A percentile compares a stretch with the other conserved stretches of the same genome.
phyloP scores from a whole-genome alignment of 1,140 invertebrate genomes.

The Leptinotarsa defecta region DNA sequence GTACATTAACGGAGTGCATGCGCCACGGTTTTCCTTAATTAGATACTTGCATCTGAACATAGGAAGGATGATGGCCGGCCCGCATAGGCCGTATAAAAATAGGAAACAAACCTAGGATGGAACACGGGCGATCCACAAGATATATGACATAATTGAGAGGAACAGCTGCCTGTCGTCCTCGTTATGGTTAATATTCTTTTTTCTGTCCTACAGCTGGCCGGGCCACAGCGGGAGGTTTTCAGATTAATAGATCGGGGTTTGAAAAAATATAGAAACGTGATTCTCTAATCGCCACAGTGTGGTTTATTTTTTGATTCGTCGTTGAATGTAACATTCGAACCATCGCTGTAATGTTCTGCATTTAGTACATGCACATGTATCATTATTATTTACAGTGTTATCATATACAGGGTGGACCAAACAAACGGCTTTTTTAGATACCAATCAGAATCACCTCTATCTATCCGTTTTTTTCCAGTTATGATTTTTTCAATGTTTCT shows the following conservation, averaged over 20 bases:
- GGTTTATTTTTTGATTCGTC: not conserved
- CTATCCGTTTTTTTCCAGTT: no score
- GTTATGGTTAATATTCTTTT: constrained; percentile 1
- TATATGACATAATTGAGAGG: constrained; percentile 18
- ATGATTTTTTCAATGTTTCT: no score
- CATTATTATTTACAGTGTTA: no score
- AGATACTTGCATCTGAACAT: not conserved
- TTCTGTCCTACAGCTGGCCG: constrained; percentile 2
- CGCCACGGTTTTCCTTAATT: not conserved
- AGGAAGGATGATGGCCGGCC: not conserved
- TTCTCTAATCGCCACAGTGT: not conserved
- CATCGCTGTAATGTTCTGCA: no score
- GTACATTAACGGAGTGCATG: not conserved
- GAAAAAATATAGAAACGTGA: not conserved
- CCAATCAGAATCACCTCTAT: no score
- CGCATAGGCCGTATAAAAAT: constrained; percentile 6
- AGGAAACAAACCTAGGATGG: not conserved
- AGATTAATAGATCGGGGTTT: not conserved
- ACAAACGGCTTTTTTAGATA: no score
- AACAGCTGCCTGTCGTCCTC: constrained; percentile 12
- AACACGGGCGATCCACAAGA: constrained; percentile 4
- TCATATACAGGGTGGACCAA: no score
- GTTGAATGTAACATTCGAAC: not conserved
- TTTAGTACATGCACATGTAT: no score
- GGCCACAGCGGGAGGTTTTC: not conserved